A percentile compares a stretch with the other conserved stretches of the same genome.
Conservation (phyloP, 2,888 invertebrate genomes). For the Hemithea aestivaria region DNA sequence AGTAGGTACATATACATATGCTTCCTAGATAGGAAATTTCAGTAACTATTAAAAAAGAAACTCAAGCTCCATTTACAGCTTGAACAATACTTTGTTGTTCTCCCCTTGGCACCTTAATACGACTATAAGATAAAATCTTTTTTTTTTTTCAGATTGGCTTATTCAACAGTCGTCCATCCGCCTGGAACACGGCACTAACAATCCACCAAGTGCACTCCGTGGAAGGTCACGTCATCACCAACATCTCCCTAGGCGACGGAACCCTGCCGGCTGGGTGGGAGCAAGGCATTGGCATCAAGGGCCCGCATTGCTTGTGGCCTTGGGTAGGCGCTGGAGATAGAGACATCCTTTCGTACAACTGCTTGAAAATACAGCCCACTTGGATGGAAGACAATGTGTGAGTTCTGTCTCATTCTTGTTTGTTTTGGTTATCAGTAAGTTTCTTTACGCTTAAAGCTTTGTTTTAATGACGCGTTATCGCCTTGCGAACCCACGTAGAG, state of each 20-base stretch:
- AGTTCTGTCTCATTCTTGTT: slow-evolving; percentile 32
- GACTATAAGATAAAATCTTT: too few species aligned
- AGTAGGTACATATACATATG: too few species aligned
- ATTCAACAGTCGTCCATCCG: slow-evolving; percentile 52
- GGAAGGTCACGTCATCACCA: slow-evolving; percentile 71
- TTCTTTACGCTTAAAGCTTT: too few species aligned
- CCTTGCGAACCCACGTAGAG: too few species aligned
- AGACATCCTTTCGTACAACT: slow-evolving; percentile 82
- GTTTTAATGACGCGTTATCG: too few species aligned
- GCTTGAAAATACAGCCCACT: slow-evolving; percentile 88
- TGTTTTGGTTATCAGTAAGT: too few species aligned
- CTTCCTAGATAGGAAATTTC: too few species aligned
- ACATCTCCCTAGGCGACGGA: slow-evolving; percentile 75
- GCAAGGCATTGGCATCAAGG: slow-evolving; percentile 53
- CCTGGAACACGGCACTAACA: slow-evolving; percentile 62
- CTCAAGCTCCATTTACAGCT: too few species aligned
- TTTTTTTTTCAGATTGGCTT: slow-evolving; percentile 67
- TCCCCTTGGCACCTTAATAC: too few species aligned
- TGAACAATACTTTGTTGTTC: too few species aligned
- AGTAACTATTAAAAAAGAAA: too few species aligned
- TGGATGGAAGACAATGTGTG: slow-evolving; percentile 87
- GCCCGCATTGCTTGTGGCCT: slow-evolving; percentile 81
- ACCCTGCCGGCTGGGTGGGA: slow-evolving; percentile 81
- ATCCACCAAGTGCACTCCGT: slow-evolving; percentile 49
- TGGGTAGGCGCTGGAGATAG: slow-evolving; percentile 83